Base-by-base conservation (phyloP, 2,113 vertebrate genomes). In the Sturnira hondurensis region DNA sequence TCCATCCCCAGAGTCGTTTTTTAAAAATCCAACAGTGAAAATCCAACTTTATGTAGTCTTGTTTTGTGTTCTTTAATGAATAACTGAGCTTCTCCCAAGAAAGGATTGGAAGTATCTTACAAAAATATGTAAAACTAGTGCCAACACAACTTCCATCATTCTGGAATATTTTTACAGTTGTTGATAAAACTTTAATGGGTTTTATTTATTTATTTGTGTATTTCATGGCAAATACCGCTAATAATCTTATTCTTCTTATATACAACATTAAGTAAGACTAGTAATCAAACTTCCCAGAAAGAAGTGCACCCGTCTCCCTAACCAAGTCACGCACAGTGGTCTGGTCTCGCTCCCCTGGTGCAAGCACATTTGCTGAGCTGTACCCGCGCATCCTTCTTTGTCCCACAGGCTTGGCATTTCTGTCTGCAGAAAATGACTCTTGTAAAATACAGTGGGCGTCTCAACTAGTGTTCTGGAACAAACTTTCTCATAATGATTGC, bases 121-220 rank as follows among this genome's bases (percentile, higher is more conserved):
- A 82, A 87, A 95, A 97, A 71, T 61, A 90, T 63, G 31, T 70
- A 88, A 95, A 85, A 76, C 24, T 52, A 85, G 58, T 45, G 50
- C 11, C 28, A 45, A 85, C 31, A 54, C 77, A 91, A 88, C 28
- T 70, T 91, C 70, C 1, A 31, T 20, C 3, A 22, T 38, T 58
- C 38, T 92, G 61, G 52, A 81, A 91, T 81, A 81, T 43, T 81
- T 90, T 83, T 74, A 88, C 15, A 88, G 33, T 61, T 71, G 33
- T 70, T 71, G 31, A 92, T 91, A 89, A 58, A 67, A 88, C 88
- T 91, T 61, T 88, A 77, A 73, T 73, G n/a, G 4, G 14, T 83
- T 94, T 87, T 58, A 56, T 84, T 92, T 95, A 43, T 36, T 80
- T 88, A 54, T 81, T 87, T 14, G 8, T 70, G 15, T 63, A 77